phyloP scores from a whole-genome alignment of 2,797 vertebrate species.

The Nyctalus aviator region DNA sequence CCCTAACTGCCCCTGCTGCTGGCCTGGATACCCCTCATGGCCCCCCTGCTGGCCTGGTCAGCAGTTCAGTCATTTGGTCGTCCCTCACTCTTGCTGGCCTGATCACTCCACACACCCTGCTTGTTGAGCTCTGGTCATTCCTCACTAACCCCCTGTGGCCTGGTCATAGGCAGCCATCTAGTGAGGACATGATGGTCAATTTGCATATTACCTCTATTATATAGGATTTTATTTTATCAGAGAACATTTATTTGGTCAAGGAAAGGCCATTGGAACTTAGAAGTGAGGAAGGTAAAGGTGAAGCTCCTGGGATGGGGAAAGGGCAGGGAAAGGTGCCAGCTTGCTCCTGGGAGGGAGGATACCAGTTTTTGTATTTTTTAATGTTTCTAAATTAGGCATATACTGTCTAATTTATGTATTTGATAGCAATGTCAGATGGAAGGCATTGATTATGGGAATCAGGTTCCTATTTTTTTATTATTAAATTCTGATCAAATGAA shows the following conservation, averaged over 20 bases:
- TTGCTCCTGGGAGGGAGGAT: background rate
- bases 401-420: background rate
- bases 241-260: background rate
- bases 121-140: no score
- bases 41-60: no score
- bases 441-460: background rate
- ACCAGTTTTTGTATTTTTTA: slow-evolving; percentile 6
- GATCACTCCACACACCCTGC: no score
- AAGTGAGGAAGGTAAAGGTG: background rate
- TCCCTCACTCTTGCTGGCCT: no score
- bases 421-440: background rate
- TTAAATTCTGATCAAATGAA: slow-evolving; percentile 7
- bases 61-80: no score
- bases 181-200: no score
- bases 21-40: no score
- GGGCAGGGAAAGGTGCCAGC: background rate
- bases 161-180: no score
- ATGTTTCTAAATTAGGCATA: slow-evolving; percentile 50
- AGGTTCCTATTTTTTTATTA: background rate
- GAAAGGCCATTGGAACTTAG: background rate
- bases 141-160: no score
- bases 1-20: no score
- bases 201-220: no score
- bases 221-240: background rate
- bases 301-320: background rate